A percentile compares a stretch with the other conserved stretches of the same genome.
Conservation (phyloP, 2,888 invertebrate species). For the Gandaritis pyraliata region DNA sequence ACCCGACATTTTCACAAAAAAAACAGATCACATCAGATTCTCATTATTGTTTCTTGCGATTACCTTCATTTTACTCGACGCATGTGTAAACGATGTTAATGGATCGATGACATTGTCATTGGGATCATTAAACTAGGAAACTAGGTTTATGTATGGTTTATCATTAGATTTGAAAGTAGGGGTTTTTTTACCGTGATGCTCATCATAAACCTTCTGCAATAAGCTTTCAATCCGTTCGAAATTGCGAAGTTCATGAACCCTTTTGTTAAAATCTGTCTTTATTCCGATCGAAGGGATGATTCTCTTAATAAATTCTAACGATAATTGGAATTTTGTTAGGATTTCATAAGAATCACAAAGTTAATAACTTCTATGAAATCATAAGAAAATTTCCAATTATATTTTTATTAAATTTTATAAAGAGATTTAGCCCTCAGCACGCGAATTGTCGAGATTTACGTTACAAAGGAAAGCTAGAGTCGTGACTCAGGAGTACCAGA, state of each 20-base stretch:
- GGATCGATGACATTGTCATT: constrained; percentile 24
- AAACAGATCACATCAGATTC: constrained; percentile 28
- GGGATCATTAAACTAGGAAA: constrained; percentile 23
- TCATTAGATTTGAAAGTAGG: constrained; percentile 3
- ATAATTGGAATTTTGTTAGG: too few species aligned
- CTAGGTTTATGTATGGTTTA: constrained; percentile 20
- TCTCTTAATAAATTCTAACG: too few species aligned
- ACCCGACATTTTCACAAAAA: constrained; percentile 16
- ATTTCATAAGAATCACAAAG: too few species aligned
- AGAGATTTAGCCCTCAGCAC: constrained; percentile 6
- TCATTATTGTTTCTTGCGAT: constrained; percentile 36
- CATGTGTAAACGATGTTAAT: constrained; percentile 21
- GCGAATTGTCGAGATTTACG: constrained; percentile 22
- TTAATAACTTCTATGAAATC: too few species aligned
- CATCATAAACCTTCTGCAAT: too few species aligned
- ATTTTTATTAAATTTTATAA: too few species aligned
- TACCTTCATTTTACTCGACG: neutral
- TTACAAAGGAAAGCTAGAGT: constrained; percentile 42
- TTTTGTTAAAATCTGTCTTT: constrained; percentile 13
- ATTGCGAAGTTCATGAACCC: constrained; percentile 2
- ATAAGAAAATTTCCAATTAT: too few species aligned
- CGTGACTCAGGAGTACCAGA: constrained; percentile 65
- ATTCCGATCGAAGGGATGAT: neutral
- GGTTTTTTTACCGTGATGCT: neutral
- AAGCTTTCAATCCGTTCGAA: neutral